phyloP scores from a whole-genome alignment of 2,797 vertebrate genomes.

The Streptopelia turtur region DNA sequence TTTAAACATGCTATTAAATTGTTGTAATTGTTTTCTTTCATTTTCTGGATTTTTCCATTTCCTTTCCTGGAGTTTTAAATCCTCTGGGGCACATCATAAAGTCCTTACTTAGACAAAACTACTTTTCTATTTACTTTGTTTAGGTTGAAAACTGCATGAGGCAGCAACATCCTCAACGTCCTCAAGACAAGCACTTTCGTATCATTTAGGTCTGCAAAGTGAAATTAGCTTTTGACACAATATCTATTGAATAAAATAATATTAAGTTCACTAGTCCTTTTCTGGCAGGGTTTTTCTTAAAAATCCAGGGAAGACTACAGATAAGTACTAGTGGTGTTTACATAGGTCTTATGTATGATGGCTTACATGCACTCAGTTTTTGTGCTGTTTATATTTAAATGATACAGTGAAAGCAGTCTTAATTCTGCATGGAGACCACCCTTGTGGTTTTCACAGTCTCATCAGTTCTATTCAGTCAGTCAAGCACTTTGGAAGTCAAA shows the following conservation, averaged over 20 bases:
- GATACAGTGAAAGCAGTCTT: background rate
- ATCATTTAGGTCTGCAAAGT: constrained; percentile 26
- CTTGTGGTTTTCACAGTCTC: background rate
- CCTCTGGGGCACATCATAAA: constrained; percentile 9
- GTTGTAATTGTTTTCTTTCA: background rate
- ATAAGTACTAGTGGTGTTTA: background rate
- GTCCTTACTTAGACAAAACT: constrained; percentile 31
- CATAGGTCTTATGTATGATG: background rate
- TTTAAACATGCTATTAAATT: constrained; percentile 16
- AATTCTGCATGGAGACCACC: background rate
- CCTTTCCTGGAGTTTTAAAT: constrained; percentile 23
- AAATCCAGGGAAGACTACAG: background rate
- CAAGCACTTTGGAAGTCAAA: background rate
- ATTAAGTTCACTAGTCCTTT: background rate
- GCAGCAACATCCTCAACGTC: background rate
- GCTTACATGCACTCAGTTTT: background rate
- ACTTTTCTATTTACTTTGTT: constrained; percentile 12
- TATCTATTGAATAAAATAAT: constrained; percentile 23
- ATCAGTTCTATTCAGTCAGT: background rate
- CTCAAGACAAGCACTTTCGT: background rate
- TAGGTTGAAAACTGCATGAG: constrained; percentile 17
- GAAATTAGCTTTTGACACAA: background rate
- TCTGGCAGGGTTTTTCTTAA: constrained; percentile 11
- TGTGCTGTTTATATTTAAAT: background rate
- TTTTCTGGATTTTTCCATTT: constrained; percentile 45